Conservation (phyloP, 2,888 invertebrate species). For the Chymomyza amoena region DNA sequence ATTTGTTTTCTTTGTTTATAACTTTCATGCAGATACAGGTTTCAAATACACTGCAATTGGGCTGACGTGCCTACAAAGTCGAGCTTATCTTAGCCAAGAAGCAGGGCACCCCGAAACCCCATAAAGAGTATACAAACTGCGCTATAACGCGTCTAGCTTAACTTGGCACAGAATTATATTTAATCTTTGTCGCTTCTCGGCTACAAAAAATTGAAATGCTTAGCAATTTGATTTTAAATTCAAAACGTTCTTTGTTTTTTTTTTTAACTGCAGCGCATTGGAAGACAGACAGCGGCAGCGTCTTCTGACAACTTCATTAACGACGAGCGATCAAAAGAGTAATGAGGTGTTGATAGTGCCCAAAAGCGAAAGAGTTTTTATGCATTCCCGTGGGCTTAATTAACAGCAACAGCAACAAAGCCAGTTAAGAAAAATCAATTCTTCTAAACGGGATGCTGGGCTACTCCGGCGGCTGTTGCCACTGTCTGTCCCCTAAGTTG, state of each 20-base stretch:
- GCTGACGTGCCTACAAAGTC: slow-evolving; percentile 13
- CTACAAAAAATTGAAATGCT: slow-evolving; percentile 45
- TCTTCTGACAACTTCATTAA: slow-evolving; percentile 73
- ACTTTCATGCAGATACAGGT: slow-evolving; percentile 69
- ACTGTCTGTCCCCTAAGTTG: slow-evolving; percentile 1
- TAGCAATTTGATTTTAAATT: slow-evolving; percentile 66
- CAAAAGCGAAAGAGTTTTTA: slow-evolving; percentile 42
- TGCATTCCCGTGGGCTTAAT: slow-evolving; percentile 61
- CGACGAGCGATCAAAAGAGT: slow-evolving; percentile 75
- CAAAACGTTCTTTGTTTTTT: slow-evolving; percentile 51
- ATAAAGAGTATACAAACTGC: background rate
- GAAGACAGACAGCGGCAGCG: slow-evolving; percentile 35
- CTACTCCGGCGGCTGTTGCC: background rate
- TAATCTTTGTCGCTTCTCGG: slow-evolving; percentile 70
- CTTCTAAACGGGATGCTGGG: background rate
- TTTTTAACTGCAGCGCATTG: slow-evolving; percentile 13
- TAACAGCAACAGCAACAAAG: slow-evolving; percentile 39
- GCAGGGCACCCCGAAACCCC: background rate
- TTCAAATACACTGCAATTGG: slow-evolving; percentile 27
- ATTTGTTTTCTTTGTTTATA: slow-evolving; percentile 73
- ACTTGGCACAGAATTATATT: slow-evolving; percentile 57
- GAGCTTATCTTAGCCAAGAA: background rate
- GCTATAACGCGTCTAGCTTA: background rate
- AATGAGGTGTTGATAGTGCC: slow-evolving; percentile 77
- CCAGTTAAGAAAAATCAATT: background rate